Percentiles rank a stretch among this genome's conserved stretches.
These are phyloP conservation scores for Tragelaphus eurycerus DNA, from an alignment of 2,797 vertebrate genomes.

Conservation along the genomic window DNA sequence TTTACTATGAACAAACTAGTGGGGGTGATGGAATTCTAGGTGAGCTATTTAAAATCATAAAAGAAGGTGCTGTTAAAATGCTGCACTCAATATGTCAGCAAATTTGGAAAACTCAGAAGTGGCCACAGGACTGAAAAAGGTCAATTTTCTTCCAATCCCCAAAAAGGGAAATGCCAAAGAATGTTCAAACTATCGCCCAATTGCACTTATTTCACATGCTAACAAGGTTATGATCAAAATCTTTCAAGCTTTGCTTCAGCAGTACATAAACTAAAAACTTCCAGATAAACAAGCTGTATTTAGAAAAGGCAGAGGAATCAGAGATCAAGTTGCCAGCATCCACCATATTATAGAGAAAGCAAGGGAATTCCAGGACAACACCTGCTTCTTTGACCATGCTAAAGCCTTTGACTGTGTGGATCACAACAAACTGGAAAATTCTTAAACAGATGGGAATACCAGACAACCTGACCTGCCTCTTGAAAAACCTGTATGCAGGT, in stretches of 20 bases:
- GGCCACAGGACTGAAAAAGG: not conserved
- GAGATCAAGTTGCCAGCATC: not conserved
- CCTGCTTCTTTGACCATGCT: not conserved
- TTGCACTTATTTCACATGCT: not conserved
- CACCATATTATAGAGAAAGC: not conserved
- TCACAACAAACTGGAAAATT: not conserved
- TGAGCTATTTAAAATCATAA: not conserved
- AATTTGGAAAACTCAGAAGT: not conserved
- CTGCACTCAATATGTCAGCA: not conserved
- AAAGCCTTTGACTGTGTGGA: not conserved
- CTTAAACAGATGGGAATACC: not conserved
- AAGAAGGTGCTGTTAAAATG: not conserved
- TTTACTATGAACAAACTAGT: not conserved
- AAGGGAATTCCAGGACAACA: not conserved
- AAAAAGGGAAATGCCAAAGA: not conserved
- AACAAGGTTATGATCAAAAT: not conserved
- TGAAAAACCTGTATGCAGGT: not conserved
- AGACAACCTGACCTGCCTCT: not conserved
- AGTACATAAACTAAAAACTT: not conserved
- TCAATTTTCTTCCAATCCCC: not conserved
- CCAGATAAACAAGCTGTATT: not conserved
- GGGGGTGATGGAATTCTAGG: not conserved
- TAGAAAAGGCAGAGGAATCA: not conserved
- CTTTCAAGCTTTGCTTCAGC: not conserved
- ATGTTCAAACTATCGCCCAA: not conserved